Conservation (phyloP, 1,140 invertebrate species). For the Diprion similis region DNA sequence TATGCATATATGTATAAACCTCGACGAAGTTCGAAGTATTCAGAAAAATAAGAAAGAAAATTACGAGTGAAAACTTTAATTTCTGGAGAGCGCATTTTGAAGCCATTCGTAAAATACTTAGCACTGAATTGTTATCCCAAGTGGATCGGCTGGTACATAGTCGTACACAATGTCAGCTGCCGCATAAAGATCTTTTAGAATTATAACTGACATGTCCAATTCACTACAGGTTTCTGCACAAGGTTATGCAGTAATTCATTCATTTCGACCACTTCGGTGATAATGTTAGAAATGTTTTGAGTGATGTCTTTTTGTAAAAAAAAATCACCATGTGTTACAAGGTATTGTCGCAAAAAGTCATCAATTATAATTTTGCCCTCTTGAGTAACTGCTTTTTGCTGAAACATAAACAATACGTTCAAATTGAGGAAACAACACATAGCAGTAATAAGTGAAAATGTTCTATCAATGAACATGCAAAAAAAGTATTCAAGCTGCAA, state of each 20-base stretch:
- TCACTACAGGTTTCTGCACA: neutral
- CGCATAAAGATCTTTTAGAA: neutral
- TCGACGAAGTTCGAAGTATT: too few relatives aligned
- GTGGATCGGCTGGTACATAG: neutral
- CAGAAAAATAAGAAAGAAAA: too few relatives aligned
- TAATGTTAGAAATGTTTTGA: neutral
- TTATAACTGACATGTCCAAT: neutral
- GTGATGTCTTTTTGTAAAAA: neutral
- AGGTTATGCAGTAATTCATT: neutral
- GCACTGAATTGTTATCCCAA: neutral
- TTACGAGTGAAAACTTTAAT: too few relatives aligned
- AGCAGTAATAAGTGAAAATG: neutral
- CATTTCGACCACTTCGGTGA: neutral
- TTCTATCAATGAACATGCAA: neutral
- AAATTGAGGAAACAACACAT: neutral
- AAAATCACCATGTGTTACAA: neutral
- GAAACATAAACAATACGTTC: neutral
- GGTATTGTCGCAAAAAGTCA: neutral
- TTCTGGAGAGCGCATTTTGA: neutral
- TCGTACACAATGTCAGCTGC: neutral
- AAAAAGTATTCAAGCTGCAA: neutral
- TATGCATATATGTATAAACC: too few relatives aligned
- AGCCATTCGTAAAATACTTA: neutral
- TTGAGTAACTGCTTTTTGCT: neutral
- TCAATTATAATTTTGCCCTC: neutral